These are phyloP conservation scores for Monomorium pharaonis DNA, from an alignment of 1,140 invertebrate species.

Conservation along the genomic window DNA sequence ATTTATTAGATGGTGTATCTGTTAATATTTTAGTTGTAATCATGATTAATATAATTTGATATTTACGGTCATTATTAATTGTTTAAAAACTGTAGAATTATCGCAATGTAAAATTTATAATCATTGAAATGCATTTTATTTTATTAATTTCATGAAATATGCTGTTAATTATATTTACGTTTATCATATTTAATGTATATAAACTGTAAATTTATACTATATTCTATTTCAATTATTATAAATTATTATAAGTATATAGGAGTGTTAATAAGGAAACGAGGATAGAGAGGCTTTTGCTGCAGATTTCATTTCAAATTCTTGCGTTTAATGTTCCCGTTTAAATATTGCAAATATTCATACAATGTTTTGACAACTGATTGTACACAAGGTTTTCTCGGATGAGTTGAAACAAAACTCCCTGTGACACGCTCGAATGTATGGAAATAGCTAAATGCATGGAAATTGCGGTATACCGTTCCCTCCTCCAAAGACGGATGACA, in stretches of 20 bases:
- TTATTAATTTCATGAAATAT: too few species aligned
- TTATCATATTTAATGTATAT: too few species aligned
- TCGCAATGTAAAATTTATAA: not conserved
- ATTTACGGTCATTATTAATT: not conserved
- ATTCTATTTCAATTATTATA: too few species aligned
- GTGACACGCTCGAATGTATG: not conserved
- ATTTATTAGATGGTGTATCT: not conserved
- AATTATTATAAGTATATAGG: too few species aligned
- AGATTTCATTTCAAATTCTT: slow-evolving; percentile 43
- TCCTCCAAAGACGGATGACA: not conserved
- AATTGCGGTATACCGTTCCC: not conserved
- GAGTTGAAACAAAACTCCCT: slow-evolving; percentile 28
- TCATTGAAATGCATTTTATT: not conserved
- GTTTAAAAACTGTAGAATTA: not conserved
- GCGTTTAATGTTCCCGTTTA: slow-evolving; percentile 53
- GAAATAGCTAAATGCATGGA: not conserved
- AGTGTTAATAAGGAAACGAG: not conserved
- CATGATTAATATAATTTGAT: not conserved
- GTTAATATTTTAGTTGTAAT: not conserved
- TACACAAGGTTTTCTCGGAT: slow-evolving; percentile 17
- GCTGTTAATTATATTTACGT: too few species aligned
- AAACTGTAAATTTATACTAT: too few species aligned
- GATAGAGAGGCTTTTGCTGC: not conserved
- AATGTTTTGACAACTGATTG: slow-evolving; percentile 47
- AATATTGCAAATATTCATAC: slow-evolving; percentile 42